These are phyloP conservation scores for Nowickia ferox DNA, from an alignment of 2,888 invertebrate genomes.

Conservation along the genomic window DNA sequence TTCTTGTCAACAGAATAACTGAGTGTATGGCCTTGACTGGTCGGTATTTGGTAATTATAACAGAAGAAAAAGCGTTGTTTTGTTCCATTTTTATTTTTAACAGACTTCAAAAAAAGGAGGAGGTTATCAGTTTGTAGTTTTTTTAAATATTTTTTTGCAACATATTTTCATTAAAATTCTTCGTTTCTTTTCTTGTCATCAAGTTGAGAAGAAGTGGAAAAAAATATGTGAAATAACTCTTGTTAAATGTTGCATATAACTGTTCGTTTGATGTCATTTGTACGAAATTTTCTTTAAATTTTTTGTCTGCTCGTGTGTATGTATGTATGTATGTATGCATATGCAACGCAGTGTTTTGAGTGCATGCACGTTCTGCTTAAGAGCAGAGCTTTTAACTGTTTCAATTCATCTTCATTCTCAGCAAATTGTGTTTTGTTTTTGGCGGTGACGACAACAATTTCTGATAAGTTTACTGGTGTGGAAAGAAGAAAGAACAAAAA, in stretches of 20 bases:
- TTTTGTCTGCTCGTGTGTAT: neutral
- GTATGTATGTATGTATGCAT: neutral
- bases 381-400: slow-evolving; percentile 52
- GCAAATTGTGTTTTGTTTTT: slow-evolving; percentile 20
- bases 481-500: slow-evolving; percentile 52
- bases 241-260: slow-evolving; percentile 60
- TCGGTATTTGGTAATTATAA: neutral
- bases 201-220: neutral
- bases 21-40: neutral
- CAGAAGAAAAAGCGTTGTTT: neutral
- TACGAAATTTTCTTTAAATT: slow-evolving; percentile 13
- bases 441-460: slow-evolving; percentile 57
- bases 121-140: neutral
- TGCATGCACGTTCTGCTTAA: slow-evolving; percentile 34
- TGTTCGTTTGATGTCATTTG: slow-evolving; percentile 18
- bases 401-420: slow-evolving; percentile 54
- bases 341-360: neutral
- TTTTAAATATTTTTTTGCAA: neutral
- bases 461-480: slow-evolving; percentile 51
- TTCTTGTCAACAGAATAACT: neutral
- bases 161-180: slow-evolving; percentile 51
- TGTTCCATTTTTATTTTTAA: neutral
- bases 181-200: slow-evolving; percentile 38
- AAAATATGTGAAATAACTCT: slow-evolving; percentile 12
- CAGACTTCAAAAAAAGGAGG: slow-evolving; percentile 31